Base-by-base conservation (phyloP, 2,888 invertebrate genomes). In the Limnephilus lunatus region DNA sequence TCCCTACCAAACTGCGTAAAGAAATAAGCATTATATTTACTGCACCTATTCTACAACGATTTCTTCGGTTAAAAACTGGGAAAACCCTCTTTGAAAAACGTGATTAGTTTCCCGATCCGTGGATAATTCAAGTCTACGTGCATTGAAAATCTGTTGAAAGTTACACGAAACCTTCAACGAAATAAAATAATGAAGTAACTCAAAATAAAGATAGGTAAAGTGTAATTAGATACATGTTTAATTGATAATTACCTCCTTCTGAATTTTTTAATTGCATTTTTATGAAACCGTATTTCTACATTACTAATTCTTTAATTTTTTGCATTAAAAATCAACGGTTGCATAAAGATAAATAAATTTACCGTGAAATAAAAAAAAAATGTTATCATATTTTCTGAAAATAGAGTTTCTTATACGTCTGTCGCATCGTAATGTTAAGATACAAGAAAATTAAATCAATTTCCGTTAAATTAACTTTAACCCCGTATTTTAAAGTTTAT, bases 1-100 rank as follows among this genome's bases (percentile, higher is more conserved):
- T 44, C 11, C 48, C 15, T 48, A 12, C 9, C 44, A 44, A 48
- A 48, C 15, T 15, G 11, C 0, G 44, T 14, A 15, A 48, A 48
- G 14, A 48, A 48, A 12, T 12, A 44, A 12, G 2, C 12, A 44
- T 12, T 44, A 15, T 1, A 53, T 4, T 53, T 53, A 0, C 53
- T 53, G 15, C 14, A 53, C 2, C 14, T 25, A 68, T 68, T 68
- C 25, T 5, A 19, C 19, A 25, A 39, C 68, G 25, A 25, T 68
- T 5, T 68, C 15, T 83, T 82, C 35, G 7, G 32, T 83, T 35
- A 35, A 25, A 32, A 82, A 82, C 83, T 0, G 7, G 9, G 32
- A 83, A 19, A 68, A 68, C 68, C 5, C n/a, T 68, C 25, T 68
- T 83, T 83, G 83, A 83, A 83, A 83, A 83, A 83, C 83, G 83